A percentile compares a stretch with the other conserved stretches of the same genome.
These are phyloP conservation scores for Lottia scabra DNA, from an alignment of 2,888 invertebrate species.

Conservation along the genomic window DNA sequence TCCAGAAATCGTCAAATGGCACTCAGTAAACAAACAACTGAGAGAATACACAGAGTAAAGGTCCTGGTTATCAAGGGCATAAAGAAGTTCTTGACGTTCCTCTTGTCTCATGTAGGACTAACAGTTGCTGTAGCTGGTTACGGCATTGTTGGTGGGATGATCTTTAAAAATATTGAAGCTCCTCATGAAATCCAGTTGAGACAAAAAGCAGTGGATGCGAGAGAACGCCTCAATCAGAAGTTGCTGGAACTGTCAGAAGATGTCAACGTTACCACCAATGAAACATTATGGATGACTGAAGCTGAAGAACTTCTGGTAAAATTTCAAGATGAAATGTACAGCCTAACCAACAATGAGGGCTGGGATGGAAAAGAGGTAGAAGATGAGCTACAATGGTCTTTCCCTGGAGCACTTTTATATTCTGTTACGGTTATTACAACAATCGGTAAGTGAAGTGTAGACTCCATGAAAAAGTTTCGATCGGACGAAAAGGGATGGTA, in stretches of 20 bases:
- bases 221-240: conserved; percentile 27
- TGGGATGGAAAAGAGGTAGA: conserved; percentile 76
- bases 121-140: conserved; percentile 37
- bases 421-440: conserved; percentile 89
- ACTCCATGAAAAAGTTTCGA: background rate
- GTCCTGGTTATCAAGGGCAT: conserved; percentile 11
- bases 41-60: conserved; percentile 8
- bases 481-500: too few relatives aligned
- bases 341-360: conserved; percentile 82
- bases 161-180: conserved; percentile 35
- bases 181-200: conserved; percentile 32
- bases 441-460: conserved; percentile 78
- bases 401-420: conserved; percentile 86
- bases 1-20: background rate
- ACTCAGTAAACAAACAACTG: background rate
- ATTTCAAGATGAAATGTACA: conserved; percentile 83
- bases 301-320: conserved; percentile 81
- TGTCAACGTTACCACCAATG: conserved; percentile 78
- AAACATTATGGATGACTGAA: conserved; percentile 88
- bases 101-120: conserved; percentile 40
- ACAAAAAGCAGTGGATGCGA: conserved; percentile 15
- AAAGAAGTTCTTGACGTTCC: conserved; percentile 26
- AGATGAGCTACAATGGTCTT: conserved; percentile 81
- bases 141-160: conserved; percentile 35
- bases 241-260: conserved; percentile 90